Base-by-base conservation (phyloP, 2,113 vertebrate species). In the Proterorhinus semilunaris region DNA sequence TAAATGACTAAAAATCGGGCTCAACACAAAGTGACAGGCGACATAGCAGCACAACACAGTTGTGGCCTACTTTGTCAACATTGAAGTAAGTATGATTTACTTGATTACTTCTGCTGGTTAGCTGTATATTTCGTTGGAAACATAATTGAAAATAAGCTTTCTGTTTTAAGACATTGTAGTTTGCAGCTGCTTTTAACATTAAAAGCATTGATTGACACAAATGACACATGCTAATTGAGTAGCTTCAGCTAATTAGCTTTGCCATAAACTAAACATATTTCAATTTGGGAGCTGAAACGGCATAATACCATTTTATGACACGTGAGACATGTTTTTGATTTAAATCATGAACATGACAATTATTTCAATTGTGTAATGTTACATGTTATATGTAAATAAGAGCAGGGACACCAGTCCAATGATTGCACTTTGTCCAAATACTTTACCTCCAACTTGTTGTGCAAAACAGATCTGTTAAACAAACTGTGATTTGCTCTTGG, bases 141-240 rank as follows among this genome's bases (percentile, higher is more conserved):
- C 12, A 36, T 65, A 17, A 53, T 43, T 17, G 17, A 8, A 73
- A 69, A 66, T 11, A 12, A 45, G 46, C 45, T 44, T 59, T 44
- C 65, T 75, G 45, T 66, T 21, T 87, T 86, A 88, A 87, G 85
- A 90, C 86, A 79, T 83, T 69, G 68, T 68, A 81, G 84, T 87
- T 53, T 72, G 74, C 71, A 81, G 55, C 70, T 64, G 61, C 0
- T 6, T 75, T 75, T 65, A 66, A 62, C 62, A 7, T 27, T 16
- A 54, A 13, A 72, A 62, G 71, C 47, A 44, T 3, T 1, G 7
- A 27, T 52, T 13, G 46, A 62, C 44, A 43, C 51, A 51, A 42
- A 27, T 13, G 55, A 62, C 54, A 63, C 42, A 61, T 3, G 6
- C 47, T 43, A 69, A 59, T 45, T 5, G 53, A 9, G 27, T 5